Conservation (phyloP, 2,113 vertebrate species). For the Anarhynchus alexandrinus region DNA sequence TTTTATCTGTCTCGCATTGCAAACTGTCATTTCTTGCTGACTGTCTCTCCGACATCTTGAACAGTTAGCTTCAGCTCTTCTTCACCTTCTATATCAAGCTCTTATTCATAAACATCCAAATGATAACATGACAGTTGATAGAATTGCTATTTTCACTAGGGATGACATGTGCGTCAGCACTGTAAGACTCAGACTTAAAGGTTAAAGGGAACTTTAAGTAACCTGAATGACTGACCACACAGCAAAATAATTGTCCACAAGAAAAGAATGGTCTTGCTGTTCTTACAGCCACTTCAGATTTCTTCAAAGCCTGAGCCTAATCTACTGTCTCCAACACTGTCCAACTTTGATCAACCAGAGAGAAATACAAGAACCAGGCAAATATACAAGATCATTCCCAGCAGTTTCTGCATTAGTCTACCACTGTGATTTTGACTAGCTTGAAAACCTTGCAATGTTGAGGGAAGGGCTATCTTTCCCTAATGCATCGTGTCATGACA, state of each 20-base stretch:
- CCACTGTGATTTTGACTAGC: neutral
- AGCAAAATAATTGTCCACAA: neutral
- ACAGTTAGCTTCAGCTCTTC: neutral
- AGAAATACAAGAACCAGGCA: neutral
- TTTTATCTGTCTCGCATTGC: neutral
- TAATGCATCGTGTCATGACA: neutral
- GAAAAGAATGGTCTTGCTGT: neutral
- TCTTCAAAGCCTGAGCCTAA: neutral
- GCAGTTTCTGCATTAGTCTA: neutral
- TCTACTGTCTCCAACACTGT: neutral
- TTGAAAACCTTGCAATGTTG: neutral
- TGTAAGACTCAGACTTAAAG: neutral
- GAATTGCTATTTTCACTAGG: neutral
- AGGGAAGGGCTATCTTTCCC: neutral
- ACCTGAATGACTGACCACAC: neutral
- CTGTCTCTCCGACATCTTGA: neutral
- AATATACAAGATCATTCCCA: neutral
- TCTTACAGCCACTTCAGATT: neutral
- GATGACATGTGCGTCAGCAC: neutral
- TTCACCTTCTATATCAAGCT: neutral
- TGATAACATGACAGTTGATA: neutral
- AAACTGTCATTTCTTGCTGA: neutral
- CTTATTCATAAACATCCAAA: neutral
- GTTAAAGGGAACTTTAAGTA: neutral
- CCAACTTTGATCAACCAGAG: neutral